Percentiles rank a stretch among this genome's conserved stretches.
Evolutionary conservation across 2,888 invertebrate species (phyloP).

Genomic region (Argyresthia goedartella): DNA sequence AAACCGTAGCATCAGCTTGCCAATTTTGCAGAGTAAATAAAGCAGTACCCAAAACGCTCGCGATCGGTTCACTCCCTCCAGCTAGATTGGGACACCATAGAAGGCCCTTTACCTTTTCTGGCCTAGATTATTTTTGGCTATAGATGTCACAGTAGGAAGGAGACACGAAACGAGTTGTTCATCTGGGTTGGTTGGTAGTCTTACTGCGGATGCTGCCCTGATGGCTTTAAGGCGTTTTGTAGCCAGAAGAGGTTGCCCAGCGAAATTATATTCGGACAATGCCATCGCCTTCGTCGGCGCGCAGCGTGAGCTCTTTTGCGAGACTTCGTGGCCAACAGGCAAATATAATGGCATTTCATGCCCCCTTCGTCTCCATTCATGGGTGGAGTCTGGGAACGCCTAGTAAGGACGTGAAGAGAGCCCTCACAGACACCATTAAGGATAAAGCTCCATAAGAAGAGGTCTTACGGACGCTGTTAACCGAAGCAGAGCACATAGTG

Average conservation of each 20-base stretch:
- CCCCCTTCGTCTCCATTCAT: background rate
- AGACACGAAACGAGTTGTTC: too few species aligned
- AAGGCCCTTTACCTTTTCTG: background rate
- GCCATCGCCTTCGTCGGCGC: slow-evolving; percentile 12
- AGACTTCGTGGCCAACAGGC: background rate
- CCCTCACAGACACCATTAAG: background rate
- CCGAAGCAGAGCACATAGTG: background rate
- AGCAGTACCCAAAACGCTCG: background rate
- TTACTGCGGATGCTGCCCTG: background rate
- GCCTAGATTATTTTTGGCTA: too few species aligned
- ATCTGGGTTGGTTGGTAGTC: background rate
- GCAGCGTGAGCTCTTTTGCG: slow-evolving; percentile 5
- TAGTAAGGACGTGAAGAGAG: background rate
- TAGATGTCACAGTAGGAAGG: background rate
- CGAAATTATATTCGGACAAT: slow-evolving; percentile 6
- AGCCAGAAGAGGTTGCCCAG: background rate
- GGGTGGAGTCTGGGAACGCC: background rate
- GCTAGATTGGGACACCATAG: background rate
- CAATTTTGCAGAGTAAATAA: slow-evolving; percentile 6
- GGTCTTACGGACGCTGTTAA: background rate
- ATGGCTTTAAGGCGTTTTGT: background rate
- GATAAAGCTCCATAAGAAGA: background rate
- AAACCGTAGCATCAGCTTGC: slow-evolving; percentile 5
- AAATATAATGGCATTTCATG: background rate
- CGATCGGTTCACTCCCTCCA: background rate